These are phyloP conservation scores for Aplysia californica DNA, from an alignment of 1,140 invertebrate genomes.

Conservation along the genomic window DNA sequence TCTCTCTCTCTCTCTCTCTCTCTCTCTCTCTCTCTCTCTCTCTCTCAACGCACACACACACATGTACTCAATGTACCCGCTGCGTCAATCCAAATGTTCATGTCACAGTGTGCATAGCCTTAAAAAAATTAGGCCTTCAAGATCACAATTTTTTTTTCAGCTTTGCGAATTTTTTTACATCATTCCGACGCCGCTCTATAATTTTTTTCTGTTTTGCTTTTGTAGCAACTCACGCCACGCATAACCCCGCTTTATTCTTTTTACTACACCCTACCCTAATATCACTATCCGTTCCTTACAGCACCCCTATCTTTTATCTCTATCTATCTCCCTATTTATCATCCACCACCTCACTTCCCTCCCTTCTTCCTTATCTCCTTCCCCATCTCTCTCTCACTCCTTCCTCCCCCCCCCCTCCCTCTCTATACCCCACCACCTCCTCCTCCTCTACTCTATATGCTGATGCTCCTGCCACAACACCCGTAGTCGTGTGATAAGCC, in stretches of 20 bases:
- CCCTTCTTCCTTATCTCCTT: not conserved
- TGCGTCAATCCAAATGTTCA: not conserved
- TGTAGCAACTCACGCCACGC: not conserved
- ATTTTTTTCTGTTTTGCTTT: not conserved
- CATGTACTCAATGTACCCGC: constrained; percentile 5
- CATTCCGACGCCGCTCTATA: not conserved
- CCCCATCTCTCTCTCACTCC: not conserved
- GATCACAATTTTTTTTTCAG: not conserved
- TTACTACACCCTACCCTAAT: not conserved
- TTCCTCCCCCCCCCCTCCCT: not conserved
- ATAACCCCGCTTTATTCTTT: not conserved
- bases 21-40: not conserved
- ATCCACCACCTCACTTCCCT: not conserved
- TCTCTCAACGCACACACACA: not conserved
- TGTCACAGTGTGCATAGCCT: not conserved
- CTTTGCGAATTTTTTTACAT: not conserved
- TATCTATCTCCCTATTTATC: not conserved
- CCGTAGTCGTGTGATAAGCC: constrained; percentile 85
- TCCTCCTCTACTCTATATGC: constrained; percentile 70
- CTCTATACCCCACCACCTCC: not conserved
- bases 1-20: not conserved
- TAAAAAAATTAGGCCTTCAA: not conserved
- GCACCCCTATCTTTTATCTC: not conserved
- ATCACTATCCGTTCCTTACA: not conserved
- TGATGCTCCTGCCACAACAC: constrained; percentile 90